Conservation (phyloP, 2,888 invertebrate species). For the Prionchulus punctatus region DNA sequence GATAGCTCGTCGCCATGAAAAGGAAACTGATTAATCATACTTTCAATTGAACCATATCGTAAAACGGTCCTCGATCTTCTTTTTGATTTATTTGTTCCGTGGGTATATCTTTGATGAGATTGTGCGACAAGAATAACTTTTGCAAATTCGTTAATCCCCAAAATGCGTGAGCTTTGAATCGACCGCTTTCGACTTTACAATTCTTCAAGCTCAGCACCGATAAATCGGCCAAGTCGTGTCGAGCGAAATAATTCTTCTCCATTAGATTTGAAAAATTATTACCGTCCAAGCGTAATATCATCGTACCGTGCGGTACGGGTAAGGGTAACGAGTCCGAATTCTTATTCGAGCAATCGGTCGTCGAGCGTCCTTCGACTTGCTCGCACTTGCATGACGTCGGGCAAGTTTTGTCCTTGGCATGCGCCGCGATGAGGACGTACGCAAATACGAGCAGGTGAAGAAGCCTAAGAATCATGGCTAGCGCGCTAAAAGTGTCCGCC, state of each 20-base stretch:
- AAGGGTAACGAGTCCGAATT: background rate
- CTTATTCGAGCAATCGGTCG: background rate
- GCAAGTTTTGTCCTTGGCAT: background rate
- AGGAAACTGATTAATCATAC: no score
- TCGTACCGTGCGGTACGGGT: background rate
- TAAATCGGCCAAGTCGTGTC: background rate
- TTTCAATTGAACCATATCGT: slow-evolving; percentile 7
- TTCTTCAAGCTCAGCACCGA: background rate
- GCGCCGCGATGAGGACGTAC: no score
- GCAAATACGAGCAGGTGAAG: no score
- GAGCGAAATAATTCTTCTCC: background rate
- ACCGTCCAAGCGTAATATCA: background rate
- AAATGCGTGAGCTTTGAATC: background rate
- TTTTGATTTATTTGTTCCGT: background rate
- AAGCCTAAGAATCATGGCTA: no score
- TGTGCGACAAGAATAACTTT: slow-evolving; percentile 5
- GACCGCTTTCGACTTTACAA: background rate
- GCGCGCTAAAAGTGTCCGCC: no score
- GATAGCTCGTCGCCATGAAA: no score
- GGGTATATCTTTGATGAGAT: slow-evolving; percentile 6
- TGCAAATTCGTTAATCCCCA: slow-evolving; percentile 6
- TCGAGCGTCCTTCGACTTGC: background rate
- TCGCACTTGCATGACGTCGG: background rate
- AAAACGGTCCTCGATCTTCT: slow-evolving; percentile 3
- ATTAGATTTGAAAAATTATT: background rate